Conservation (phyloP, 30 jellyfish, hydroid and myxozoan species). For the Pseudorhiza aurosa region DNA sequence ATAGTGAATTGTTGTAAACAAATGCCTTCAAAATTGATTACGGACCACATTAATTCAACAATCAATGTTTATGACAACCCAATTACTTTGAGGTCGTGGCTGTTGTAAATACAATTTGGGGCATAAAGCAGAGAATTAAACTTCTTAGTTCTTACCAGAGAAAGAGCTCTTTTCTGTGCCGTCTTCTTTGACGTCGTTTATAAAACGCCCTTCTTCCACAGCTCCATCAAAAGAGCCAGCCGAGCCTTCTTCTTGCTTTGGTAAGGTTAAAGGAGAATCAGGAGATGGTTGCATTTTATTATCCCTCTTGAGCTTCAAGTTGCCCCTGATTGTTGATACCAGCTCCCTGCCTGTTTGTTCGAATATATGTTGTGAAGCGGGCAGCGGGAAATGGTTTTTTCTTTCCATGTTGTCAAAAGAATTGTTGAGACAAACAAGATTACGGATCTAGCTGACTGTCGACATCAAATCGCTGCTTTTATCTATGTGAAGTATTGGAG, state of each 20-base stretch:
- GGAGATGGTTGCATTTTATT: conserved; percentile 71
- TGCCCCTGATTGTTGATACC: conserved; percentile 70
- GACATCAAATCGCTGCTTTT: conserved; percentile 78
- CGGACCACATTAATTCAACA: conserved; percentile 66
- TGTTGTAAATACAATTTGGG: conserved; percentile 68
- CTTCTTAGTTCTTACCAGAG: conserved; percentile 66
- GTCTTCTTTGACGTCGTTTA: conserved; percentile 43
- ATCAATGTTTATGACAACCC: conserved; percentile 73
- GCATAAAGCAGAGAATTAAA: conserved; percentile 64
- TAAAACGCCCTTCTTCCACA: conserved; percentile 66
- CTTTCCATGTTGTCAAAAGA: conserved; percentile 81
- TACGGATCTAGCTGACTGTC: conserved; percentile 70
- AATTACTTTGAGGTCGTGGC: conserved; percentile 76
- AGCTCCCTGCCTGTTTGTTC: conserved; percentile 76
- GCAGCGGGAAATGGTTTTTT: conserved; percentile 80
- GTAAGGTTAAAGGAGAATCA: conserved; percentile 67
- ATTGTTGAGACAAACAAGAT: conserved; percentile 80
- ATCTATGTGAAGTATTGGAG: conserved; percentile 77
- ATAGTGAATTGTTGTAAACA: conserved; percentile 60
- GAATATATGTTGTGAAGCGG: conserved; percentile 68
- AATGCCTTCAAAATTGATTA: conserved; percentile 62
- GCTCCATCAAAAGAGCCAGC: conserved; percentile 54
- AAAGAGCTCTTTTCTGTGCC: conserved; percentile 53
- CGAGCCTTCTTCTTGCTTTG: conserved; percentile 73
- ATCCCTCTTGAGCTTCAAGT: conserved; percentile 41